Evolutionary conservation across 2,797 vertebrate genomes (phyloP).

Genomic region (Falco berigora): DNA sequence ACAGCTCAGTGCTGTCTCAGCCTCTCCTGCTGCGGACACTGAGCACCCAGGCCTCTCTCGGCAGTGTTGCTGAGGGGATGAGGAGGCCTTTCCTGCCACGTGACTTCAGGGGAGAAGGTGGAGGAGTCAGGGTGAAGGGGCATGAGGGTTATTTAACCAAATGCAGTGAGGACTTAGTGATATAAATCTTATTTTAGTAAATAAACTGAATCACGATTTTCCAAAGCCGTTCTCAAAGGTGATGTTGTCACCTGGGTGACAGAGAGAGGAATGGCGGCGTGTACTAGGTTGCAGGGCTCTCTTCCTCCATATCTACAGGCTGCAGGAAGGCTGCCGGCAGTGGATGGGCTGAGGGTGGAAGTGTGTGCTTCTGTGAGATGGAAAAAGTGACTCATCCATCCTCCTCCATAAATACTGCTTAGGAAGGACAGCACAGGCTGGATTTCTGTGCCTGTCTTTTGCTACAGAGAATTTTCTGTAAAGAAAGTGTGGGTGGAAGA

Average conservation of each 20-base stretch:
- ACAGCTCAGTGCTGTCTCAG: not conserved
- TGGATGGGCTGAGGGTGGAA: not conserved
- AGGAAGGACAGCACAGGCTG: not conserved
- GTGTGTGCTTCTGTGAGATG: not conserved
- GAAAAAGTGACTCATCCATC: constrained; percentile 26
- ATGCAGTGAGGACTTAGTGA: not conserved
- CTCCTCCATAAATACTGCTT: not conserved
- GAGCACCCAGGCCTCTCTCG: not conserved
- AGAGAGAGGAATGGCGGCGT: not conserved
- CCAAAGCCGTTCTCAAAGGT: not conserved
- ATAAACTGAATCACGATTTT: not conserved
- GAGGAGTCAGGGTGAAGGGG: not conserved
- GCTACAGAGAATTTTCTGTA: not conserved
- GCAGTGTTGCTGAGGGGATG: not conserved
- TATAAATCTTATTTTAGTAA: constrained; percentile 1
- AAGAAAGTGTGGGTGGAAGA: not conserved
- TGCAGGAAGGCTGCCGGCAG: not conserved
- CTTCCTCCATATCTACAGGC: not conserved
- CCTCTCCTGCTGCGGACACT: fast-evolving
- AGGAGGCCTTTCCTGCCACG: not conserved
- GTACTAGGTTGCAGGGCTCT: not conserved
- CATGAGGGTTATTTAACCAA: not conserved
- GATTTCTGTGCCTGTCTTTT: not conserved
- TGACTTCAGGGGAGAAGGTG: not conserved
- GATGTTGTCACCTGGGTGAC: not conserved